Conservation (phyloP, 2,888 invertebrate genomes). For the Tenthredo amoena region DNA sequence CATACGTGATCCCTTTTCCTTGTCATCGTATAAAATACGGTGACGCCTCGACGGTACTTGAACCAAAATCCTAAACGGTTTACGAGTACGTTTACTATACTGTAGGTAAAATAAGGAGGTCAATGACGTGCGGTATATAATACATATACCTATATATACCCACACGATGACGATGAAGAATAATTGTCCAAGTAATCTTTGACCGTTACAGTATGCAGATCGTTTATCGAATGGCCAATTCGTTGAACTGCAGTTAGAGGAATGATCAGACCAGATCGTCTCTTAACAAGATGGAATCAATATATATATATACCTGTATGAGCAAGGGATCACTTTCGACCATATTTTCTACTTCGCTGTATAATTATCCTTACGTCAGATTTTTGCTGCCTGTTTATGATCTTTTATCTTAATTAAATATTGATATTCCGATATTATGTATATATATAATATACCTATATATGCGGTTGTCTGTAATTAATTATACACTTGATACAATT, state of each 20-base stretch:
- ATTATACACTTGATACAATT: neutral
- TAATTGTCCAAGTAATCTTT: neutral
- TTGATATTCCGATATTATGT: neutral
- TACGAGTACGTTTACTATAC: neutral
- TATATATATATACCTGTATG: neutral
- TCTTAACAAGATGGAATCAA: neutral
- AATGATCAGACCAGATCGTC: neutral
- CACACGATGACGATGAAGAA: neutral
- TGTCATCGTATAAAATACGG: conserved; percentile 9
- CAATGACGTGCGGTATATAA: neutral
- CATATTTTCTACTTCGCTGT: conserved; percentile 22
- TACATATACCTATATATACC: neutral
- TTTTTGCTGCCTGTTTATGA: neutral
- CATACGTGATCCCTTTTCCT: neutral
- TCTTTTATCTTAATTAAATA: neutral
- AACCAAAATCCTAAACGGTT: neutral
- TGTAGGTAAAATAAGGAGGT: conserved; percentile 1
- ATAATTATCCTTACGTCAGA: neutral
- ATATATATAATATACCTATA: neutral
- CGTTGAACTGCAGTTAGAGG: neutral
- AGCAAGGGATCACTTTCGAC: neutral
- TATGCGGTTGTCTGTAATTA: neutral
- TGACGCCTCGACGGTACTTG: neutral
- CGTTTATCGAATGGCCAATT: neutral
- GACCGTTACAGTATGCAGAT: neutral